phyloP scores from a whole-genome alignment of 2,113 vertebrate species.

The Boulengeromyrus knoepffleri region DNA sequence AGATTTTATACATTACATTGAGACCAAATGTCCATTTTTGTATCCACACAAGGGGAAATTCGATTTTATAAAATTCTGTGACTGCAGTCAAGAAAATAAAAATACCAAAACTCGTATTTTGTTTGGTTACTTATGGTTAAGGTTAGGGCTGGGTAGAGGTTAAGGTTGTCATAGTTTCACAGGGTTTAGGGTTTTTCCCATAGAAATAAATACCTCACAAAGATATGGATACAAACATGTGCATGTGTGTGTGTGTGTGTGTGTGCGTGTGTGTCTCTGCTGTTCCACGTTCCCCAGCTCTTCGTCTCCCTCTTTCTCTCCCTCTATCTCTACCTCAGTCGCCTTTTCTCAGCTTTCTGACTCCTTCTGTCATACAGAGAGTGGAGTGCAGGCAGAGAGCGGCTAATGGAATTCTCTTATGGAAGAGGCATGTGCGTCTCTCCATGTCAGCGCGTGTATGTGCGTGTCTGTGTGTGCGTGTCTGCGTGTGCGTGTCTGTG shows the following conservation, averaged over 20 bases:
- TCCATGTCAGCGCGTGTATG: background rate
- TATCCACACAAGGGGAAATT: too few species aligned
- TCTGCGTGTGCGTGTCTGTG: background rate
- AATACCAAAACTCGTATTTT: too few species aligned
- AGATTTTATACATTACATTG: too few species aligned
- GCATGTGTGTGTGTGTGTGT: background rate
- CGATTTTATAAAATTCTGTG: too few species aligned
- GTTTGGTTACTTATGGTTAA: too few species aligned
- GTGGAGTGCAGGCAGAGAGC: background rate
- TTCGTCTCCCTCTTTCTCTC: background rate
- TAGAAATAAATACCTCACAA: background rate
- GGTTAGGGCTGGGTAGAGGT: too few species aligned
- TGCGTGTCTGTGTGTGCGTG: background rate
- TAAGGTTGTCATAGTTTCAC: background rate
- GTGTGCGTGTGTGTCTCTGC: background rate
- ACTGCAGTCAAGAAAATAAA: too few species aligned
- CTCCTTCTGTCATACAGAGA: background rate
- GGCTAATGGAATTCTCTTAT: background rate
- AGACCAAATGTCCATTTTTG: too few species aligned
- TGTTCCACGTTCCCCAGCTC: background rate
- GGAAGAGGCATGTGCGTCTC: background rate
- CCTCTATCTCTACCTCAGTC: background rate
- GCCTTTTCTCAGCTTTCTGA: background rate
- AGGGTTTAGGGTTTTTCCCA: background rate
- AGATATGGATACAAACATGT: background rate